These are phyloP conservation scores for Synanthedon formicaeformis DNA, from an alignment of 2,888 invertebrate genomes.

Conservation along the genomic window DNA sequence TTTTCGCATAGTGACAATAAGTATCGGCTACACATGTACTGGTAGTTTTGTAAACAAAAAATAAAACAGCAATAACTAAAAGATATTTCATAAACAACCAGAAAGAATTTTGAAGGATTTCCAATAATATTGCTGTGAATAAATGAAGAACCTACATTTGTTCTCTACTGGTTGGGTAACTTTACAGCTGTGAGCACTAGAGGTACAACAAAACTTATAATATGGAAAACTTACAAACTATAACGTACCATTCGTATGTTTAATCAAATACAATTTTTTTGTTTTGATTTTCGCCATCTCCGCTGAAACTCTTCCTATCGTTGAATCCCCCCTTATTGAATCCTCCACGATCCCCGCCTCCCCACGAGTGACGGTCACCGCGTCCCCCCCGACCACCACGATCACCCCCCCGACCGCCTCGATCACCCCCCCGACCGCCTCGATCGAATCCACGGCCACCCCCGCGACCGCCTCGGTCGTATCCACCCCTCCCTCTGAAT, in stretches of 20 bases:
- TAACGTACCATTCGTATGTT: conserved; percentile 29
- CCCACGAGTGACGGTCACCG: conserved; percentile 57
- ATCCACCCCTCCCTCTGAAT: conserved; percentile 3
- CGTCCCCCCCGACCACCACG: conserved; percentile 21
- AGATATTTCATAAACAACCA: too few relatives aligned
- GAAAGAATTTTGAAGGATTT: too few relatives aligned
- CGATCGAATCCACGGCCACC: conserved; percentile 19
- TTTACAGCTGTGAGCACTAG: too few relatives aligned
- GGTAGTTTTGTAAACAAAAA: too few relatives aligned
- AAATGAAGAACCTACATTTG: too few relatives aligned
- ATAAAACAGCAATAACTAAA: too few relatives aligned
- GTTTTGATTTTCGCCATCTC: conserved; percentile 71
- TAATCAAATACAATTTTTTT: conserved; percentile 81
- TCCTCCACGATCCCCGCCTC: conserved; percentile 53
- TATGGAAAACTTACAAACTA: too few relatives aligned
- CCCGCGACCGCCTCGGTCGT: conserved; percentile 18
- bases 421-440: conserved; percentile 22
- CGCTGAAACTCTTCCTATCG: conserved; percentile 74
- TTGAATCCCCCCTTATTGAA: conserved; percentile 67
- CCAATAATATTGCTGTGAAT: too few relatives aligned
- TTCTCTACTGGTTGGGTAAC: too few relatives aligned
- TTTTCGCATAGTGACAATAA: too few relatives aligned
- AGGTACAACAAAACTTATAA: too few relatives aligned
- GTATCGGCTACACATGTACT: too few relatives aligned
- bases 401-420: conserved; percentile 15